phyloP scores from a whole-genome alignment of 2,888 invertebrate species.

The Polia nebulosa region DNA sequence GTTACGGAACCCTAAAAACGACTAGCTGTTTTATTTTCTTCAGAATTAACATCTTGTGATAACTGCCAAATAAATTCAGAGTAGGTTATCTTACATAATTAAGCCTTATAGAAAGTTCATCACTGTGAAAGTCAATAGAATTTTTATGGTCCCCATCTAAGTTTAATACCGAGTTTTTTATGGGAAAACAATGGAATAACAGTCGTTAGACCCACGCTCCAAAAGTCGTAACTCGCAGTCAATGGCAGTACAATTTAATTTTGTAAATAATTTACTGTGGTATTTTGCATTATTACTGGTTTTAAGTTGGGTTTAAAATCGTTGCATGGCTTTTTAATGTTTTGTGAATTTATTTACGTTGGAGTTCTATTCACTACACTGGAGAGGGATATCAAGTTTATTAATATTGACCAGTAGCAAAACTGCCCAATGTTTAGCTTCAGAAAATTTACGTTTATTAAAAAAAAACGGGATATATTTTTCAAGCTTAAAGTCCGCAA shows the following conservation, averaged over 20 bases:
- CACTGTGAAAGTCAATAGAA: conserved; percentile 51
- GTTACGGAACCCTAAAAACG: neutral
- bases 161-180: conserved; percentile 57
- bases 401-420: neutral
- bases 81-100: conserved; percentile 39
- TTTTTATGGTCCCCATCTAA: conserved; percentile 49
- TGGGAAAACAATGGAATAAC: conserved; percentile 63
- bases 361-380: neutral
- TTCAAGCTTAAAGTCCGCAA: too few relatives aligned
- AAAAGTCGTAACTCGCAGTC: conserved; percentile 38
- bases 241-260: conserved; percentile 58
- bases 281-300: conserved; percentile 52
- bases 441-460: too few relatives aligned
- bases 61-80: conserved; percentile 11
- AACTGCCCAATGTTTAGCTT: neutral
- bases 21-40: neutral
- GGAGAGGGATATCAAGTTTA: neutral
- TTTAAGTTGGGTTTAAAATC: conserved; percentile 23
- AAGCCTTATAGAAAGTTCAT: conserved; percentile 53
- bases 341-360: conserved; percentile 8
- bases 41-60: neutral
- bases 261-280: conserved; percentile 53
- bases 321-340: conserved; percentile 36
- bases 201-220: conserved; percentile 52
- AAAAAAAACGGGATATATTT: too few relatives aligned